Evolutionary conservation across 2,113 vertebrate genomes (phyloP).

Genomic region (Camelus dromedarius): DNA sequence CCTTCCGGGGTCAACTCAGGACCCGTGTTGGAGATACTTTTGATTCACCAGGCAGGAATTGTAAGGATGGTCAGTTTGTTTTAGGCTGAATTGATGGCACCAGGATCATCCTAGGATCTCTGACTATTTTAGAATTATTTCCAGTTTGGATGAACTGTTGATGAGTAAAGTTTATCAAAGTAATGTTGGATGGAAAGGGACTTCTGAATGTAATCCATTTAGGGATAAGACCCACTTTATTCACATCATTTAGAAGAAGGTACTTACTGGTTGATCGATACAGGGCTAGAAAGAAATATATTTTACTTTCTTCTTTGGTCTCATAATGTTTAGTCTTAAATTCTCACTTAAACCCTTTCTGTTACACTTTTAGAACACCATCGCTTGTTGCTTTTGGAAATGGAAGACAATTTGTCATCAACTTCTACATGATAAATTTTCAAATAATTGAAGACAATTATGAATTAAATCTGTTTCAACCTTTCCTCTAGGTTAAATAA

Average conservation of each 20-base stretch:
- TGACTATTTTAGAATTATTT: background rate
- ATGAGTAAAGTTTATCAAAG: background rate
- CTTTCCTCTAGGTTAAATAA: no score
- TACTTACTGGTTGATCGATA: background rate
- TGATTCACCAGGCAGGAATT: background rate
- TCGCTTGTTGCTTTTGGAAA: no score
- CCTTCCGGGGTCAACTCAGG: background rate
- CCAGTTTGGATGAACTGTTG: background rate
- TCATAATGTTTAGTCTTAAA: background rate
- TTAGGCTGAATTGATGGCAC: background rate
- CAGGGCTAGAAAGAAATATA: background rate
- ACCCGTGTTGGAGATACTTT: no score
- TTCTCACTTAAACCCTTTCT: no score
- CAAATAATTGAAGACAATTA: no score
- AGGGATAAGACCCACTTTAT: background rate
- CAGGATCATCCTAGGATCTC: background rate
- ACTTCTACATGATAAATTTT: no score
- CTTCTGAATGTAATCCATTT: background rate
- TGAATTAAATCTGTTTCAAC: no score
- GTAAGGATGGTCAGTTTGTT: background rate
- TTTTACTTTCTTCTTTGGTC: background rate
- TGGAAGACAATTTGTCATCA: no score
- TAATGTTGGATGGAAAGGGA: background rate
- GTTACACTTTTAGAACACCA: no score
- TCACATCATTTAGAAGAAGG: background rate